phyloP scores from a whole-genome alignment of 2,888 invertebrate species.

The Shargacucullia verbasci region DNA sequence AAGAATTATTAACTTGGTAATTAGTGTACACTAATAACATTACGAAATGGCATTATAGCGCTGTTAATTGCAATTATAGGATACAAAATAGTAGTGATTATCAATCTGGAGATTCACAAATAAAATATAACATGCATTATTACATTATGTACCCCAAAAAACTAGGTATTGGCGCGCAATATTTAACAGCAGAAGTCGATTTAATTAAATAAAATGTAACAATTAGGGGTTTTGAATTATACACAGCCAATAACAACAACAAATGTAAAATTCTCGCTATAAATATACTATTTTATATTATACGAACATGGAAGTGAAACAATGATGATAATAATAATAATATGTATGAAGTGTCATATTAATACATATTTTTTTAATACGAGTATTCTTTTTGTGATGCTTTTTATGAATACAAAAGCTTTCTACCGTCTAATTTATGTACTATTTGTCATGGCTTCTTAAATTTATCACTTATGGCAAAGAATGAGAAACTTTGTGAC shows the following conservation, averaged over 20 bases:
- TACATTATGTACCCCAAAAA: background rate
- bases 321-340: slow-evolving; percentile 5
- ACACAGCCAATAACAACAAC: slow-evolving; percentile 56
- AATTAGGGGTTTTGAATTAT: slow-evolving; percentile 2
- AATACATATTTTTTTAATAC: background rate
- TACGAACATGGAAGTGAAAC: slow-evolving; percentile 23
- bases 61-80: slow-evolving; percentile 1
- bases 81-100: background rate
- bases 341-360: background rate
- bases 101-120: slow-evolving; percentile 5
- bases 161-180: background rate
- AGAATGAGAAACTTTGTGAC: slow-evolving; percentile 53
- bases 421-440: slow-evolving; percentile 38
- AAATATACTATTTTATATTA: slow-evolving; percentile 33
- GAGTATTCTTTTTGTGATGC: slow-evolving; percentile 28
- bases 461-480: slow-evolving; percentile 60
- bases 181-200: slow-evolving; percentile 3
- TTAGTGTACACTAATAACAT: slow-evolving; percentile 4
- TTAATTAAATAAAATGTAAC: slow-evolving; percentile 13
- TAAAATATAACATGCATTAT: slow-evolving; percentile 13
- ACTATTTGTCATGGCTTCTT: slow-evolving; percentile 45
- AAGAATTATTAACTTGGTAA: background rate
- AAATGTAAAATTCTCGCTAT: slow-evolving; percentile 46
- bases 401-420: slow-evolving; percentile 18
- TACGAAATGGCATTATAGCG: background rate